Base-by-base conservation (phyloP, 2,797 vertebrate genomes). In the Pterois miles region DNA sequence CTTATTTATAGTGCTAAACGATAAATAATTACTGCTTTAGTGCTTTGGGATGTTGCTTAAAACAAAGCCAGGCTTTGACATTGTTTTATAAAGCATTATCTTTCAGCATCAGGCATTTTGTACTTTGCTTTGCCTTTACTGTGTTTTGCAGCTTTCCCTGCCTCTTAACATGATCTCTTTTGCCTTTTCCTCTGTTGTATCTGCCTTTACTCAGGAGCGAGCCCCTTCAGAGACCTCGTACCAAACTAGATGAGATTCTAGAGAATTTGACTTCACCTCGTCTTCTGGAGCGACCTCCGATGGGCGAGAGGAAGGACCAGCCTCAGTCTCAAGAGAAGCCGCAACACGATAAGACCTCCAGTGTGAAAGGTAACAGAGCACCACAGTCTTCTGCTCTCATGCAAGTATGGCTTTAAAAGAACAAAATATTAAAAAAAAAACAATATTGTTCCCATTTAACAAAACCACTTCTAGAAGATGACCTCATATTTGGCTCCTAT, bases 161-260 rank as follows among this genome's bases (percentile, higher is more conserved):
- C 6, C 11, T 74, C 33, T 27, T 34, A 14, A 60, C 14, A 11
- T 27, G 16, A 5, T 25, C 14, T 22, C 33, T 31, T 3, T 22
- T 12, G 1, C 13, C 8, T 16, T 25, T 36, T 29, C 5, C 53
- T 53, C 20, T 25, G 25, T 11, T 53, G 3, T 48, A n/a, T 70
- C n/a, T 11, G 18, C 11, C 23, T n/a, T 1, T 8, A 57, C 46
- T 50, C 77, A 85, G 65, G 86, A 95, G 94, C 31, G 95, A 96
- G 18, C 70, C 84, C 56, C 88, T 92, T 52, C 94, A 77, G 54
- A 96, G 96, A 71, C 91, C 95, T 29, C 95, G 94, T 8, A 95
- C 95, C 10, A 95, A 93, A 87, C 91, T 97, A 23, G 96, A 97
- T 22, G 97, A 98, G 85, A 96, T 98, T 68, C 89, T 98, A 71